phyloP scores from a whole-genome alignment of 35 echinoderm and acorn worm genomes.

The Hemicentrotus pulcherrimus region DNA sequence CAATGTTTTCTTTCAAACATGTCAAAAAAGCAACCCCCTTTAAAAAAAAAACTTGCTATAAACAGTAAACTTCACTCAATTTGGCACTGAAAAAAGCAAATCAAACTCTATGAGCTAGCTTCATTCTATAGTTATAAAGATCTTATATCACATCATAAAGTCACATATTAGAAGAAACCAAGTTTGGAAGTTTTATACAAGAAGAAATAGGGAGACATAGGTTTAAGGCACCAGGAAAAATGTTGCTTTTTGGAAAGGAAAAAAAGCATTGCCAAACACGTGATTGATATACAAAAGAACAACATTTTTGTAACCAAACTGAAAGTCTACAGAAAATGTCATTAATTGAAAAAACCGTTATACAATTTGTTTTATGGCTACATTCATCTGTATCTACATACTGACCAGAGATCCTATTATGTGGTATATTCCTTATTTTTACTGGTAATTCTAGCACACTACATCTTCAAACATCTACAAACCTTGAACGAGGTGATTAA shows the following conservation, averaged over 20 bases:
- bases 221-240: background rate
- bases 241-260: background rate
- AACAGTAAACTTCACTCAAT: background rate
- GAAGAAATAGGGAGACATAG: background rate
- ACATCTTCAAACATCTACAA: background rate
- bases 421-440: background rate
- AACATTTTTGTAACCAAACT: too few species aligned
- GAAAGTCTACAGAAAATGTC: background rate
- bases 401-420: background rate
- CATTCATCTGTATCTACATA: background rate
- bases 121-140: background rate
- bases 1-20: background rate
- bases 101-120: background rate
- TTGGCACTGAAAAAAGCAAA: background rate
- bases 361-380: background rate
- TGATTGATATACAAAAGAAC: too few species aligned
- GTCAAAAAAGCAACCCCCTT: background rate
- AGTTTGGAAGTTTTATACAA: background rate
- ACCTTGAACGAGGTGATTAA: background rate
- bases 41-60: background rate
- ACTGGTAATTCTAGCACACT: background rate
- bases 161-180: background rate
- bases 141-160: background rate
- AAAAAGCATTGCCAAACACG: background rate
- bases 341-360: too few species aligned